Conservation (phyloP, 2,113 vertebrate genomes). For the Daphoenositta chrysoptera region DNA sequence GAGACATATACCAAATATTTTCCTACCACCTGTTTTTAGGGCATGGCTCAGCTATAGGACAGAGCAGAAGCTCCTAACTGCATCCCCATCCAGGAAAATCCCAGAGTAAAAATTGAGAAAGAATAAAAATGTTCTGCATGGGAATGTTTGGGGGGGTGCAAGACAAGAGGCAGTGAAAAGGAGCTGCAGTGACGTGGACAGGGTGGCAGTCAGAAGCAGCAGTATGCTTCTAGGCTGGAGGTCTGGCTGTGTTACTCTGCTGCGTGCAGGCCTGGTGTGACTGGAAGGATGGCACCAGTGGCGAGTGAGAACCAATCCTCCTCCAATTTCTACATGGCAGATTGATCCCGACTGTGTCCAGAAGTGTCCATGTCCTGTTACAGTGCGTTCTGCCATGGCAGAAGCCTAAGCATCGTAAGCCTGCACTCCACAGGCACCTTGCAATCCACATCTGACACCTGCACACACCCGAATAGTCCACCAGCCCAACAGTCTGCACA, state of each 20-base stretch:
- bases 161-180: background rate
- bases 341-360: background rate
- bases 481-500: background rate
- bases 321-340: background rate
- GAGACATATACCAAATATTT: background rate
- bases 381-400: background rate
- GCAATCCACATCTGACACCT: background rate
- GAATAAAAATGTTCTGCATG: background rate
- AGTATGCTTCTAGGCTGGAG: background rate
- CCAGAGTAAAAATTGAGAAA: background rate
- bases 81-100: constrained; percentile 10
- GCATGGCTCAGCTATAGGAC: background rate
- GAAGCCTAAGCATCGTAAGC: background rate
- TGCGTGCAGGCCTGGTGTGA: background rate
- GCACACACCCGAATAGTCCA: fast-evolving
- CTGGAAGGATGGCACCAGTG: background rate
- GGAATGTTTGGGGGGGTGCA: constrained; percentile 13
- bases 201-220: background rate
- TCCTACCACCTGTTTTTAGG: background rate
- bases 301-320: background rate
- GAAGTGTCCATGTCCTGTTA: background rate
- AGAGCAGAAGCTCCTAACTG: background rate
- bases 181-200: background rate
- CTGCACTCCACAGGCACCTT: background rate
- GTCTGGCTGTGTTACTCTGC: background rate